These are phyloP conservation scores for Tinea trinotella DNA, from an alignment of 2,888 invertebrate species.

Conservation along the genomic window DNA sequence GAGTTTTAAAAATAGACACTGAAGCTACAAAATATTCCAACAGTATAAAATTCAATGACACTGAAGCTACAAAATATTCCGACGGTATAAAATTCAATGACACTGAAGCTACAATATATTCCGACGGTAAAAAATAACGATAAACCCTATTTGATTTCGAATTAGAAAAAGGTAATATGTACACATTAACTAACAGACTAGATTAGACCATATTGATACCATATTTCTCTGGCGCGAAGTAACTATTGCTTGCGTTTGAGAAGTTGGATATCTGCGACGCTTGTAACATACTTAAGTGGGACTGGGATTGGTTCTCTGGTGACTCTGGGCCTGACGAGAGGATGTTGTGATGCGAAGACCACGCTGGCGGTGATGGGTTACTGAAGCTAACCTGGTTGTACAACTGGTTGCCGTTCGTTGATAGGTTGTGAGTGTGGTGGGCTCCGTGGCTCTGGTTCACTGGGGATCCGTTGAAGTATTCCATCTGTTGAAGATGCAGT, in stretches of 20 bases:
- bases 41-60: no score
- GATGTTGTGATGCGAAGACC: constrained; percentile 64
- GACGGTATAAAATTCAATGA: no score
- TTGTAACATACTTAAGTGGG: constrained; percentile 63
- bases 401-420: constrained; percentile 59
- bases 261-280: constrained; percentile 68
- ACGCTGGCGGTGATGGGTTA: constrained; percentile 61
- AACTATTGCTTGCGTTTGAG: constrained; percentile 63
- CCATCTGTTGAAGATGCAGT: constrained; percentile 58
- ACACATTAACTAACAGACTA: constrained; percentile 34
- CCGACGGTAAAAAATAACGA: no score
- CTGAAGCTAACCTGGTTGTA: constrained; percentile 68
- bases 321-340: constrained; percentile 59
- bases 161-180: no score
- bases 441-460: constrained; percentile 59
- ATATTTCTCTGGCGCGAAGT: constrained; percentile 67
- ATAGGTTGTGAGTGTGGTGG: constrained; percentile 58
- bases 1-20: no score
- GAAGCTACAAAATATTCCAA: no score
- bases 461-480: constrained; percentile 64
- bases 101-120: no score
- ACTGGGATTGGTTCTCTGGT: constrained; percentile 58
- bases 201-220: constrained; percentile 71
- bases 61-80: no score
- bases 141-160: no score